Percentiles rank a stretch among this genome's conserved stretches.
Conservation (phyloP, 1,140 invertebrate species). For the Trichomalopsis sarcophagae region DNA sequence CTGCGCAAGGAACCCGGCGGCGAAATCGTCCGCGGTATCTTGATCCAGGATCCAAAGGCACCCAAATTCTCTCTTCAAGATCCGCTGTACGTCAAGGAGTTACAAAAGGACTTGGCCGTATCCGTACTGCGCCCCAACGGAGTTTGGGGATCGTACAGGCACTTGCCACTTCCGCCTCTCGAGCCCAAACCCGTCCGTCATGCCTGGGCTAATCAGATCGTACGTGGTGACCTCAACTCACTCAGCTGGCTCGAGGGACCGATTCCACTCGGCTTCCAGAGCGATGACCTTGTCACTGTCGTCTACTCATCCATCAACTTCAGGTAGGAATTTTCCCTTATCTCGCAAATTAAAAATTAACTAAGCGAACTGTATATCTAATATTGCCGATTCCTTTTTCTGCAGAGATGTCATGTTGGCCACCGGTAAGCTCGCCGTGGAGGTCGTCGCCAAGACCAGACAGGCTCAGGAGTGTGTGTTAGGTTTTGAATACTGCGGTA, state of each 20-base stretch:
- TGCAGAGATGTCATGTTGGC: slow-evolving; percentile 76
- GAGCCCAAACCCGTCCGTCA: slow-evolving; percentile 76
- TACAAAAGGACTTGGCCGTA: slow-evolving; percentile 85
- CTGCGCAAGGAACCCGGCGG: slow-evolving; percentile 82
- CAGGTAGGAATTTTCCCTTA: neutral
- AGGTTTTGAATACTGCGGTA: slow-evolving; percentile 86
- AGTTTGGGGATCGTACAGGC: slow-evolving; percentile 89
- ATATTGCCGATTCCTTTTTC: neutral
- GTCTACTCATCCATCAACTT: slow-evolving; percentile 85
- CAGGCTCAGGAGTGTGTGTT: slow-evolving; percentile 80
- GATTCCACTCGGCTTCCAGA: slow-evolving; percentile 57
- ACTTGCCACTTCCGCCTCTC: slow-evolving; percentile 76
- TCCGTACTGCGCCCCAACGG: slow-evolving; percentile 81
- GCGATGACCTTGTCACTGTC: slow-evolving; percentile 73
- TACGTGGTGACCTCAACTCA: slow-evolving; percentile 89
- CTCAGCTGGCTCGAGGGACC: slow-evolving; percentile 88
- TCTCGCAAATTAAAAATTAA: neutral
- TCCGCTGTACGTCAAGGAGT: slow-evolving; percentile 80
- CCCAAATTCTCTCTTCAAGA: slow-evolving; percentile 80
- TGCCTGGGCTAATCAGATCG: slow-evolving; percentile 85
- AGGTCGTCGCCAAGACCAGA: slow-evolving; percentile 77
- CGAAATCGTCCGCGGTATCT: slow-evolving; percentile 78
- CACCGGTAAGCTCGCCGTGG: slow-evolving; percentile 82
- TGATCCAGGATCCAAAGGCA: slow-evolving; percentile 80
- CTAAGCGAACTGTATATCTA: neutral